These are phyloP conservation scores for Drosophila bunnanda DNA, from an alignment of 2,888 invertebrate genomes.

Conservation along the genomic window DNA sequence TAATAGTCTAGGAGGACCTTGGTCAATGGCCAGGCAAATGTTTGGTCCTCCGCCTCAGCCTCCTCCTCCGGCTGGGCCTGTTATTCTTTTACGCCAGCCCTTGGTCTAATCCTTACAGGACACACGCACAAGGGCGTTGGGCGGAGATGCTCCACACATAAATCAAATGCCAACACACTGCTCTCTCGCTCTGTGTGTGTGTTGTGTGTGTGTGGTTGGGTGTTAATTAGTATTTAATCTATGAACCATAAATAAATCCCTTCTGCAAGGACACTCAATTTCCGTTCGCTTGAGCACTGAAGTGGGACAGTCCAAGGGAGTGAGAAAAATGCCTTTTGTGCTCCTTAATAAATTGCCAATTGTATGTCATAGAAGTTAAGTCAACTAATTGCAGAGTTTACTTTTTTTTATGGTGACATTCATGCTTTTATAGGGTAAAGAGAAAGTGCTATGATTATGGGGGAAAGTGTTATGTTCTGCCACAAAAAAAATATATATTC, in stretches of 20 bases:
- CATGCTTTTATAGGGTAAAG: not conserved
- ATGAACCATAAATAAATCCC: conserved; percentile 80
- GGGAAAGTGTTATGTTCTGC: too few relatives aligned
- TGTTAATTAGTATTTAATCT: conserved; percentile 83
- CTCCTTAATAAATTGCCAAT: conserved; percentile 70
- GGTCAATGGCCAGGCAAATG: conserved; percentile 74
- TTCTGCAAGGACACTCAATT: conserved; percentile 74
- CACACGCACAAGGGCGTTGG: conserved; percentile 31
- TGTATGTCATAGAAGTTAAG: conserved; percentile 70
- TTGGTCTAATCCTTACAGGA: conserved; percentile 69
- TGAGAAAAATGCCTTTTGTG: conserved; percentile 48
- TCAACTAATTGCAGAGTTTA: conserved; percentile 73
- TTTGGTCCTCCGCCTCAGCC: conserved; percentile 45
- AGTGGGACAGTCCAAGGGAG: conserved; percentile 10
- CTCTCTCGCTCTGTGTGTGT: conserved; percentile 27
- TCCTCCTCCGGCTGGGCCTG: conserved; percentile 26
- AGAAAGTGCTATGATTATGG: too few relatives aligned
- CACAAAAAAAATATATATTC: too few relatives aligned
- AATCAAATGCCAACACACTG: conserved; percentile 68
- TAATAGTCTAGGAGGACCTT: conserved; percentile 54
- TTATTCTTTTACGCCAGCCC: conserved; percentile 48
- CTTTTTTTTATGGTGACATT: conserved; percentile 31
- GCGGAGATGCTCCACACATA: conserved; percentile 55
- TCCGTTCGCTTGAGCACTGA: conserved; percentile 50
- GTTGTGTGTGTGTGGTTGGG: conserved; percentile 51